phyloP scores from a whole-genome alignment of 1,140 invertebrate genomes.

The Mamestra configurata region DNA sequence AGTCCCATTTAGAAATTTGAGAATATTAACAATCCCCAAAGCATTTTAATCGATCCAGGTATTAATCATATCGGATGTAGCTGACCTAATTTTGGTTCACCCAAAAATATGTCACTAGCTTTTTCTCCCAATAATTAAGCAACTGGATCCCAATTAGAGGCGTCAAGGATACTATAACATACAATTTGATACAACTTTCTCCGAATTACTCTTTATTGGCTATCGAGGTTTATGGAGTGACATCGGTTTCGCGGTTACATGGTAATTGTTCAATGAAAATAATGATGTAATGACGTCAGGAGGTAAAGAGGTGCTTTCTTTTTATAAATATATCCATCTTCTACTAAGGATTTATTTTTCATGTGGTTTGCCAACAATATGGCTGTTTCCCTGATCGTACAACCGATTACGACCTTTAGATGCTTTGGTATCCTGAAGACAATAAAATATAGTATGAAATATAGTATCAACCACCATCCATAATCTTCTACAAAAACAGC shows the following conservation, averaged over 20 bases:
- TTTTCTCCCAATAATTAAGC: slow-evolving; percentile 38
- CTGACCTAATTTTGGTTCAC: background rate
- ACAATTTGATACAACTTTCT: slow-evolving; percentile 43
- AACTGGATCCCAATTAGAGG: slow-evolving; percentile 46
- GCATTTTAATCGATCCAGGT: too few species aligned
- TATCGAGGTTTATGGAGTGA: slow-evolving; percentile 42
- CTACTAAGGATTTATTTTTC: too few species aligned
- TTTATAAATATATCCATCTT: too few species aligned
- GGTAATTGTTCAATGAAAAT: slow-evolving; percentile 53
- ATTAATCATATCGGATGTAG: background rate
- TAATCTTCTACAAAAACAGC: too few species aligned
- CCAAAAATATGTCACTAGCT: background rate
- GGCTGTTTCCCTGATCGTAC: too few species aligned
- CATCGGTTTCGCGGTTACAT: slow-evolving; percentile 51
- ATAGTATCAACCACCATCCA: too few species aligned
- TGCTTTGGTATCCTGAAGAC: too few species aligned
- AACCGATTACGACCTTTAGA: too few species aligned
- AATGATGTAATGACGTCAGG: slow-evolving; percentile 16
- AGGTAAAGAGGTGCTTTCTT: background rate
- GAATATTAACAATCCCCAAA: too few species aligned
- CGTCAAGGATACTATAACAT: slow-evolving; percentile 35
- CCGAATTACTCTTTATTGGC: slow-evolving; percentile 50
- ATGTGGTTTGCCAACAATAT: too few species aligned
- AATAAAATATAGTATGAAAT: too few species aligned
- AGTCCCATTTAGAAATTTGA: too few species aligned